Evolutionary conservation across 2,113 vertebrate species (phyloP).

Genomic region (Rhipidura dahli): DNA sequence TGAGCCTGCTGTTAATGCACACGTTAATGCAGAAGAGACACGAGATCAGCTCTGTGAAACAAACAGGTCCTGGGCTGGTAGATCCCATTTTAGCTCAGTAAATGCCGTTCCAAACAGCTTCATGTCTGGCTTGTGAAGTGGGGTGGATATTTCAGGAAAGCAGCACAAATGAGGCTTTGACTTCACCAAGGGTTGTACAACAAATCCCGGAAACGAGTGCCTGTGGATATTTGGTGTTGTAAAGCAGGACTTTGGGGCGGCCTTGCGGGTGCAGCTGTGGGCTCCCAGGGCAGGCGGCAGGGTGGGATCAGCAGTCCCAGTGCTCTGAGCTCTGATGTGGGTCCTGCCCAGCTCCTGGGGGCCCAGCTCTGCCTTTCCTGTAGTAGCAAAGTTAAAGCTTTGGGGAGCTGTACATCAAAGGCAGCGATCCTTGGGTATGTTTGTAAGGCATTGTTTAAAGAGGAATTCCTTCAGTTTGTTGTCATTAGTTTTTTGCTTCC

Average conservation of each 20-base stretch:
- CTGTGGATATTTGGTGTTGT: rapidly evolving
- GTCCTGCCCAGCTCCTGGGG: background rate
- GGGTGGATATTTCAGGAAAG: background rate
- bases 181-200: background rate
- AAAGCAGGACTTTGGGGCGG: background rate
- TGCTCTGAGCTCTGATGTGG: background rate
- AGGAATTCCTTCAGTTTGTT: slow-evolving; percentile 37
- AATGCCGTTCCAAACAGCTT: background rate
- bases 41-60: background rate
- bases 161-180: background rate
- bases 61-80: background rate
- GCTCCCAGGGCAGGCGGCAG: background rate
- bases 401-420: slow-evolving; percentile 41
- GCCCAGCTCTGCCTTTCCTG: slow-evolving; percentile 11
- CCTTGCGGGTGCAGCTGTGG: background rate
- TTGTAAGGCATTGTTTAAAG: slow-evolving; percentile 33
- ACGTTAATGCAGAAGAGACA: background rate
- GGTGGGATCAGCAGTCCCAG: background rate
- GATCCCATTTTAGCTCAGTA: background rate
- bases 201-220: background rate
- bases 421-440: background rate
- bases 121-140: background rate
- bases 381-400: background rate
- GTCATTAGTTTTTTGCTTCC: slow-evolving; percentile 47
- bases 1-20: background rate